Percentiles rank a stretch among this genome's conserved stretches.
These are phyloP conservation scores for Spodoptera frugiperda DNA, from an alignment of 1,140 invertebrate genomes.

Conservation along the genomic window DNA sequence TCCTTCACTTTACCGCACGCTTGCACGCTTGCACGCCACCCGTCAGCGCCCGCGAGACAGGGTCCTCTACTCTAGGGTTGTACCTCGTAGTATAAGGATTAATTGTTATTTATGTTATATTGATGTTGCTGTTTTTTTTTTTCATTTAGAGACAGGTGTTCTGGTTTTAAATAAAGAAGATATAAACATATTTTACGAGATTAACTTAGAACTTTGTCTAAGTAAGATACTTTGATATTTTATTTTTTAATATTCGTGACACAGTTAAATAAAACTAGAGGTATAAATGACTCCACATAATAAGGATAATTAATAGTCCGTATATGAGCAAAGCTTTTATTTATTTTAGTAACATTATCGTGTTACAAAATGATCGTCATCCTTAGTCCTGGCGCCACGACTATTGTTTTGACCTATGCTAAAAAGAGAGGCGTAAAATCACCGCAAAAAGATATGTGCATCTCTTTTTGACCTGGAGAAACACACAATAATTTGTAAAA, in stretches of 20 bases:
- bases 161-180: too few relatives aligned
- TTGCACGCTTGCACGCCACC: conserved; percentile 39
- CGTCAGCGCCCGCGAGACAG: conserved; percentile 26
- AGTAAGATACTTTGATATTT: too few relatives aligned
- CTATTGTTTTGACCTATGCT: conserved; percentile 29
- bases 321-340: too few relatives aligned
- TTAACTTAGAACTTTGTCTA: too few relatives aligned
- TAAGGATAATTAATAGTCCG: too few relatives aligned
- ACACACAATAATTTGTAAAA: conserved; percentile 29
- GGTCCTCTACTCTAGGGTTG: conserved; percentile 30
- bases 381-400: conserved; percentile 32
- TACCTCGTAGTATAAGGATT: neutral
- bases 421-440: conserved; percentile 20
- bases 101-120: neutral
- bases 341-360: neutral
- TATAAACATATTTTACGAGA: too few relatives aligned
- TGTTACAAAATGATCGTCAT: neutral
- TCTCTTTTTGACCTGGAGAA: conserved; percentile 21
- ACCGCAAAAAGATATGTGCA: conserved; percentile 15
- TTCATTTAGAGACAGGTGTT: too few relatives aligned
- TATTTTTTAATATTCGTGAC: too few relatives aligned
- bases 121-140: too few relatives aligned
- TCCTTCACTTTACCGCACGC: conserved; percentile 72
- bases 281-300: too few relatives aligned
- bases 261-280: too few relatives aligned